Conservation (phyloP, 2,797 vertebrate species). For the Telmatherina bonti region DNA sequence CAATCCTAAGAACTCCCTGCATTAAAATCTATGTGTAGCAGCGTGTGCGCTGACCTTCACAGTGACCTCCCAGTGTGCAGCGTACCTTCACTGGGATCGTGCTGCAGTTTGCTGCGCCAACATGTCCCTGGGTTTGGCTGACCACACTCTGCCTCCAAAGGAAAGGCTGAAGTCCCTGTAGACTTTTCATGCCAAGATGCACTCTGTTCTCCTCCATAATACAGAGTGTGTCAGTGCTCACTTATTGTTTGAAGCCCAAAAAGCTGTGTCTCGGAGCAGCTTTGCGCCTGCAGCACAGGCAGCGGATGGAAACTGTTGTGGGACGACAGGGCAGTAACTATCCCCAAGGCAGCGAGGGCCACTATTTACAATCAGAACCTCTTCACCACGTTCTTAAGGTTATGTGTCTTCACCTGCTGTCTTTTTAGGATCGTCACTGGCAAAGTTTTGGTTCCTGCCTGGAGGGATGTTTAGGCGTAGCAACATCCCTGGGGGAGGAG, state of each 20-base stretch:
- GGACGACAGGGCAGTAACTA: constrained; percentile 36
- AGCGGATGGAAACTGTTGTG: constrained; percentile 11
- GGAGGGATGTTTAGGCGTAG: constrained; percentile 66
- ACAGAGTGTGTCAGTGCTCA: constrained; percentile 39
- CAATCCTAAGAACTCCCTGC: constrained; percentile 16
- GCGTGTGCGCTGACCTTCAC: constrained; percentile 66
- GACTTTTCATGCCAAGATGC: constrained; percentile 48
- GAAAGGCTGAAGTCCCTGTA: constrained; percentile 55
- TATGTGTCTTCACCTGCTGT: constrained; percentile 54
- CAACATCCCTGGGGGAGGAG: constrained; percentile 38
- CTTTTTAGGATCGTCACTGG: constrained; percentile 48
- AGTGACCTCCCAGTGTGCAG: constrained; percentile 62
- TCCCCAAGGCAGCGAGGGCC: constrained; percentile 40
- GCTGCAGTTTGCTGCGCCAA: constrained; percentile 44
- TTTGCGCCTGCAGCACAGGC: constrained; percentile 36
- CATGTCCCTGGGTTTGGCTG: constrained; percentile 60
- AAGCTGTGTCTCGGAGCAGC: constrained; percentile 30
- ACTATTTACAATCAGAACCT: constrained; percentile 45
- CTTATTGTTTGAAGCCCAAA: constrained; percentile 36
- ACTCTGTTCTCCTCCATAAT: constrained; percentile 22
- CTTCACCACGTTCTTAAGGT: constrained; percentile 37
- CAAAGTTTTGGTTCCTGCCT: constrained; percentile 63
- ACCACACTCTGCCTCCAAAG: constrained; percentile 46
- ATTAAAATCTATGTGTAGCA: constrained; percentile 44
- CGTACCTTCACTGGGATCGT: constrained; percentile 35